phyloP scores from a whole-genome alignment of 2,797 vertebrate species.

The Chloroceryle amazona region DNA sequence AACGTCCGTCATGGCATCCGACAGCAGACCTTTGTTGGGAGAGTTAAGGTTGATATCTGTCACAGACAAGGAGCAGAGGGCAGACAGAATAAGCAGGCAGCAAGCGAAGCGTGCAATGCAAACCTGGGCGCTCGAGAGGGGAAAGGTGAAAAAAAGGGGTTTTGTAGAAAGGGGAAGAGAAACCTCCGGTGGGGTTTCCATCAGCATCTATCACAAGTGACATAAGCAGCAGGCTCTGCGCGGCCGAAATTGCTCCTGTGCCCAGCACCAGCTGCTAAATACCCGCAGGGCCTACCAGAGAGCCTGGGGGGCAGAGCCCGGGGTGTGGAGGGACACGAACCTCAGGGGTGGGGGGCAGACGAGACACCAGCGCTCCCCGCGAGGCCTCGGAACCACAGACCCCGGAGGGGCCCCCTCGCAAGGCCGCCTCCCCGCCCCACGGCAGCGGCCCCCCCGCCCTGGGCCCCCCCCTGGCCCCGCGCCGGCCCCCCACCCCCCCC shows the following conservation, averaged over 20 bases:
- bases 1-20: conserved; percentile 85
- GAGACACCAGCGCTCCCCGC: neutral
- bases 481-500: neutral
- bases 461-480: no score
- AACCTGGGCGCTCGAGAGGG: accelerated
- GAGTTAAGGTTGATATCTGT: conserved; percentile 99
- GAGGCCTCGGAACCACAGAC: neutral
- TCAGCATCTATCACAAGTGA: accelerated
- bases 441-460: neutral
- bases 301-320: no score
- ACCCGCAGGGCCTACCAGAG: neutral
- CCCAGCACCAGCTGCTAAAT: neutral
- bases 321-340: no score
- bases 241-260: neutral
- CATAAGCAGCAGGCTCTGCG: neutral
- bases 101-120: neutral
- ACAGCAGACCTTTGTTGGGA: conserved; percentile 92
- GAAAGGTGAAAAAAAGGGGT: neutral
- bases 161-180: neutral
- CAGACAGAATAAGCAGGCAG: conserved; percentile 17
- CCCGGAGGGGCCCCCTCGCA: neutral
- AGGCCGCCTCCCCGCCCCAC: neutral
- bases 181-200: neutral
- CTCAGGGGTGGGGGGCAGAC: neutral
- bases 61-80: conserved; percentile 73